phyloP scores from a whole-genome alignment of 2,888 invertebrate genomes.

The Sminthurinus aureus region DNA sequence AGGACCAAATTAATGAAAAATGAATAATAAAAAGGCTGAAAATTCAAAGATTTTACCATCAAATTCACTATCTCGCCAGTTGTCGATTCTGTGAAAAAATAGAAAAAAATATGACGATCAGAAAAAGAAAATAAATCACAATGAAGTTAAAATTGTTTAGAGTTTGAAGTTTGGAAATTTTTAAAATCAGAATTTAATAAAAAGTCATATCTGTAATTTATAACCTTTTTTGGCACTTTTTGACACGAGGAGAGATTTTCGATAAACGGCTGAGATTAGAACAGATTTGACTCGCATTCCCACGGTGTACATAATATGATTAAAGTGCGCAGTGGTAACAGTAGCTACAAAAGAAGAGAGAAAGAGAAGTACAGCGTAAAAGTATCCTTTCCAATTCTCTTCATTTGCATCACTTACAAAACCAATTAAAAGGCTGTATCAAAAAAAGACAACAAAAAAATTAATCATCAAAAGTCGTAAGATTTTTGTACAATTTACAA shows the following conservation, averaged over 20 bases:
- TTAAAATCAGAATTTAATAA: not conserved
- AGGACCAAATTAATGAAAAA: too few relatives aligned
- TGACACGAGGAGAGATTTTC: slow-evolving; percentile 63
- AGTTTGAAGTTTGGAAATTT: not conserved
- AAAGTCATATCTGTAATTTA: not conserved
- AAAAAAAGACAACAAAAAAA: slow-evolving; percentile 6
- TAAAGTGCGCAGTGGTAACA: slow-evolving; percentile 68
- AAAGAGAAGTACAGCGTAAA: slow-evolving; percentile 68
- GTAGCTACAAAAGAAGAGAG: slow-evolving; percentile 66
- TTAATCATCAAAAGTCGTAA: not conserved
- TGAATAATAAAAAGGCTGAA: too few relatives aligned
- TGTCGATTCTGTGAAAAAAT: slow-evolving; percentile 35
- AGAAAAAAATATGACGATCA: not conserved
- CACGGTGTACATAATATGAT: slow-evolving; percentile 66
- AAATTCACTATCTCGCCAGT: slow-evolving; percentile 85
- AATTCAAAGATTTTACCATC: too few relatives aligned
- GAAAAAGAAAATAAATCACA: not conserved
- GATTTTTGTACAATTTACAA: not conserved
- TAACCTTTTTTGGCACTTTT: slow-evolving; percentile 51
- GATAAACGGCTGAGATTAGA: slow-evolving; percentile 68
- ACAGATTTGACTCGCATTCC: slow-evolving; percentile 69
- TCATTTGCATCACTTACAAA: slow-evolving; percentile 41
- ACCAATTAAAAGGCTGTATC: slow-evolving; percentile 1
- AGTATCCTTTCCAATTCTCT: slow-evolving; percentile 68
- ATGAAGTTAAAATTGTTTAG: not conserved